Base-by-base conservation (phyloP, 2,797 vertebrate species). In the Antrozous pallidus region DNA sequence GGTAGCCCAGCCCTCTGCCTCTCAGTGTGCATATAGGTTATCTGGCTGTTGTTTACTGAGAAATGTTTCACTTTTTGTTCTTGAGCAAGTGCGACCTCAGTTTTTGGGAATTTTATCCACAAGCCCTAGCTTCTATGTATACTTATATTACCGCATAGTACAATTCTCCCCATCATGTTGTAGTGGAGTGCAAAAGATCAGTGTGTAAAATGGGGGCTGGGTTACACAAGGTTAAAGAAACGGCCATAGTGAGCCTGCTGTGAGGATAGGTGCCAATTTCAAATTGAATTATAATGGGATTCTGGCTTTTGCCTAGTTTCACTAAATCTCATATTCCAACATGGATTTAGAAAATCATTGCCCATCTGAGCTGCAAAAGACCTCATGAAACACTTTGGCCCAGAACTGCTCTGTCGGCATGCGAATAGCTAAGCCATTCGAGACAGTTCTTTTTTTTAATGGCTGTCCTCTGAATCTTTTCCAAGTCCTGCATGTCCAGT, bases 321-420 rank as follows among this genome's bases (percentile, higher is more conserved):
- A 14, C 26, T 91, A 71, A 65, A 70, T 82, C 65, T 92, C 75
- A 20, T 51, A 69, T 86, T 95, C 86, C 86, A 94, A 70, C 65
- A n/a, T 69, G 83, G 79, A 93, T 83, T 95, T 96, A 92, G 56
- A 88, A 47, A 82, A n/a, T 86, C 74, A 91, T 67, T 83, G 79
- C 24, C 75, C 82, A 86, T 91, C 63, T 85, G 54, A 95, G 63
- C 88, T 90, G 24, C 85, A 88, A 78, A 90, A 78, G 63, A 81
- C 73, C 36, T 94, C 88, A 73, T 71, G 94, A 93, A 94, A 69
- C 47, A 38, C 47, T 88, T 90, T 85, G 95, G 92, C 84, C 20
- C 54, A 90, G 77, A 77, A 10, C 6, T 8, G n/a, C 28, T 79
- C 38, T 88, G 54, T 42, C 13, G 0, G 11, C 26, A 45, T 78